Percentiles rank a stretch among this genome's conserved stretches.
These are phyloP conservation scores for Ictinia mississippiensis DNA, from an alignment of 2,797 vertebrate genomes.

Conservation along the genomic window DNA sequence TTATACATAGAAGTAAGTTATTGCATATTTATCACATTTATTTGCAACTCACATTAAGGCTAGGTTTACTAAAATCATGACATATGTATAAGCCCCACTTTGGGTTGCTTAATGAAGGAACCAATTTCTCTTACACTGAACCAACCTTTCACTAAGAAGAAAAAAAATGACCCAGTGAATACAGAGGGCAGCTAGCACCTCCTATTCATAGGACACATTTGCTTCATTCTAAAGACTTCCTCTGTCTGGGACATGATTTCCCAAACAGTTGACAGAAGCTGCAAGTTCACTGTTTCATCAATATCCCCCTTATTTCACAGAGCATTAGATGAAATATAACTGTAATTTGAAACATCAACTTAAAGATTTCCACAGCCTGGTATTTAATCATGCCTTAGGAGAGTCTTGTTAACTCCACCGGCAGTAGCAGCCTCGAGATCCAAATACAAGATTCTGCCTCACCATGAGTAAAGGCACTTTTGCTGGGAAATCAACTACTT, in stretches of 20 bases:
- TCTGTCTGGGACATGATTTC: background rate
- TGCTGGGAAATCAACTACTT: constrained; percentile 55
- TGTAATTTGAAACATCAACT: constrained; percentile 16
- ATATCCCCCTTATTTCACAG: constrained; percentile 40
- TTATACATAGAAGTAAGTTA: constrained; percentile 60
- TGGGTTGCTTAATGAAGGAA: constrained; percentile 18
- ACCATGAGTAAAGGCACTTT: constrained; percentile 61
- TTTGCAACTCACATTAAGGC: constrained; percentile 66
- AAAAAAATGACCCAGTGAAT: constrained; percentile 5
- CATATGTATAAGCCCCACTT: background rate
- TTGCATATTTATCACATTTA: constrained; percentile 72
- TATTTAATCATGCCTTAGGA: constrained; percentile 17
- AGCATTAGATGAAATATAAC: constrained; percentile 39
- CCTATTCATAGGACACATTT: background rate
- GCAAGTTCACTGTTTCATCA: constrained; percentile 19
- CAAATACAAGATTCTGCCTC: constrained; percentile 45
- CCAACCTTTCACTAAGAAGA: background rate
- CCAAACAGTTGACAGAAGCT: constrained; percentile 25
- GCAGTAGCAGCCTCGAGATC: constrained; percentile 46
- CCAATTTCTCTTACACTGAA: background rate
- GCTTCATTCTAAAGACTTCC: background rate
- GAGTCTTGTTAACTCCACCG: constrained; percentile 14
- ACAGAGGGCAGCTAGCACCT: background rate
- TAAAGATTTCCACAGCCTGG: constrained; percentile 32
- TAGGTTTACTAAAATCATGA: constrained; percentile 59